These are phyloP conservation scores for Tragelaphus eurycerus DNA, from an alignment of 2,797 vertebrate genomes.

Conservation along the genomic window DNA sequence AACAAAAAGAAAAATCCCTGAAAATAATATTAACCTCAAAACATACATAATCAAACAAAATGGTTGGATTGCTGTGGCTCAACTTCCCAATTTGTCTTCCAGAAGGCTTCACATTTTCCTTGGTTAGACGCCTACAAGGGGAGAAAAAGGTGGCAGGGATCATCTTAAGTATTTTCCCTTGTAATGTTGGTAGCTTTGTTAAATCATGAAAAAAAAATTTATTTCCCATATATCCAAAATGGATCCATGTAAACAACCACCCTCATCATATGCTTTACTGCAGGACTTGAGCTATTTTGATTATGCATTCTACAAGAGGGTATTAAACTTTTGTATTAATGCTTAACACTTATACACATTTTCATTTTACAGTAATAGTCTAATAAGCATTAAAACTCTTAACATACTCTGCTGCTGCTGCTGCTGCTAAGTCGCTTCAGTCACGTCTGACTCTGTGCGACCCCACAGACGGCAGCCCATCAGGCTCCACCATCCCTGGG, in stretches of 20 bases:
- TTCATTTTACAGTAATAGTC: slow-evolving; percentile 27
- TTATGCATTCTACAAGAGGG: slow-evolving; percentile 19
- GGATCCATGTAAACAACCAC: slow-evolving; percentile 3
- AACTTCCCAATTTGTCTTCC: slow-evolving; percentile 92
- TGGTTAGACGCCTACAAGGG: slow-evolving; percentile 92
- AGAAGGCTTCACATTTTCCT: slow-evolving; percentile 95
- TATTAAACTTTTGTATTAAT: slow-evolving; percentile 21
- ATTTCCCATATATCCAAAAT: slow-evolving; percentile 48
- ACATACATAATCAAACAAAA: slow-evolving; percentile 93
- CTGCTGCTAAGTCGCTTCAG: too few species aligned
- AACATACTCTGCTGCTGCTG: background rate
- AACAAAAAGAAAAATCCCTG: slow-evolving; percentile 47
- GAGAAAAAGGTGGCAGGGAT: slow-evolving; percentile 26
- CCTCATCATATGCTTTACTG: slow-evolving; percentile 17
- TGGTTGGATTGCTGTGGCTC: slow-evolving; percentile 93
- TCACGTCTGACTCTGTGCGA: too few species aligned
- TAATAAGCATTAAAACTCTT: slow-evolving; percentile 45
- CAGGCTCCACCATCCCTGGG: too few species aligned
- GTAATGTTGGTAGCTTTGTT: background rate
- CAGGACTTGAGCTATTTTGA: background rate
- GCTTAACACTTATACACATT: slow-evolving; percentile 19
- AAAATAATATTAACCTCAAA: slow-evolving; percentile 72
- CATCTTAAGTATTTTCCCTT: slow-evolving; percentile 53
- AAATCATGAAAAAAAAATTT: background rate
- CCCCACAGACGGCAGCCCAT: too few species aligned